phyloP scores from a whole-genome alignment of 2,113 vertebrate species.

The Eurypyga helias region DNA sequence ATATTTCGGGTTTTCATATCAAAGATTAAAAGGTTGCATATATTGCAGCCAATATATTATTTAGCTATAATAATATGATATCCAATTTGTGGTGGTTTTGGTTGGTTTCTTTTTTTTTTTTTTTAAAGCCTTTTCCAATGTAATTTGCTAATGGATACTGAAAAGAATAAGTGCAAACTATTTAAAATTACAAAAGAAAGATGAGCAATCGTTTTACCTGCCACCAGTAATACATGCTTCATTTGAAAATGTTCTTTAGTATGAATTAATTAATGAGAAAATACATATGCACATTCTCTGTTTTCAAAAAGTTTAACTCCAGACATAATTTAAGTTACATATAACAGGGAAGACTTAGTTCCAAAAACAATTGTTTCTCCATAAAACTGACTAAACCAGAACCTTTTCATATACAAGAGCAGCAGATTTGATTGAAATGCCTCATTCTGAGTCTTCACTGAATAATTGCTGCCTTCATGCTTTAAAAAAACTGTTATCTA shows the following conservation, averaged over 20 bases:
- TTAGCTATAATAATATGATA: not conserved
- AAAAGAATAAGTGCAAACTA: not conserved
- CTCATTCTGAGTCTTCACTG: not conserved
- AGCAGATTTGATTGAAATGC: not conserved
- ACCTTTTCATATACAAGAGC: not conserved
- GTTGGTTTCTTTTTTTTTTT: too few relatives aligned
- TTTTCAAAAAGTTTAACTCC: not conserved
- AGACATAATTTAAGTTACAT: not conserved
- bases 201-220: not conserved
- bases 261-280: not conserved
- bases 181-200: not conserved
- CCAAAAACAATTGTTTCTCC: not conserved
- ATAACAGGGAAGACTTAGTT: not conserved
- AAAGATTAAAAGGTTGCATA: not conserved
- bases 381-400: not conserved
- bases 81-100: not conserved
- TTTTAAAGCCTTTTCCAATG: not conserved
- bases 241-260: not conserved
- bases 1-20: not conserved
- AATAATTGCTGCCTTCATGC: not conserved
- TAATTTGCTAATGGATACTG: not conserved
- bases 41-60: not conserved
- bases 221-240: not conserved
- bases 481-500: not conserved
- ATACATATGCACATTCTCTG: accelerated